phyloP scores from a whole-genome alignment of 2,888 invertebrate genomes.

The Synanthedon formicaeformis region DNA sequence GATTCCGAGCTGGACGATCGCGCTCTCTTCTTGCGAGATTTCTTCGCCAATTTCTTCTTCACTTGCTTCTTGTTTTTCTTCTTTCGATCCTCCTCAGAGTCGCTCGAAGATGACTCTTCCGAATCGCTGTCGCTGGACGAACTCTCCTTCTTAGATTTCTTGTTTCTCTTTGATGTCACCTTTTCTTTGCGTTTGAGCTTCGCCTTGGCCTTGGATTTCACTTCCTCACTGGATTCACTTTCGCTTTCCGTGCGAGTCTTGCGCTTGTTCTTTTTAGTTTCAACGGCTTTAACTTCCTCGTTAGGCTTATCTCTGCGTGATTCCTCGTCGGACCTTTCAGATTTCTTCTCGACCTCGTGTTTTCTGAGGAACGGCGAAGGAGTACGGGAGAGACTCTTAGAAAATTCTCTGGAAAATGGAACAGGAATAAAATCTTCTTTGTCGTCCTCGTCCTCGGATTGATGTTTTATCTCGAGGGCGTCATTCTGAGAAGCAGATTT shows the following conservation, averaged over 20 bases:
- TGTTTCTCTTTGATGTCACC: constrained; percentile 67
- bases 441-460: constrained; percentile 57
- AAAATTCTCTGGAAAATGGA: constrained; percentile 67
- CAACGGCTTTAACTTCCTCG: constrained; percentile 35
- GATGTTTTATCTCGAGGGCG: constrained; percentile 31
- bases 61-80: constrained; percentile 61
- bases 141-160: constrained; percentile 58
- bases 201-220: constrained; percentile 53
- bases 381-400: constrained; percentile 84
- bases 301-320: constrained; percentile 50
- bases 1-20: constrained; percentile 64
- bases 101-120: constrained; percentile 62
- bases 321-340: constrained; percentile 53
- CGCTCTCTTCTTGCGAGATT: constrained; percentile 54
- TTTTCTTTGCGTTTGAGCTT: constrained; percentile 67
- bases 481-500: constrained; percentile 41
- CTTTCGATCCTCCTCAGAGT: constrained; percentile 62
- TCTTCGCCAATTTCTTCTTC: constrained; percentile 59
- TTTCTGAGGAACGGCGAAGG: constrained; percentile 86
- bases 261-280: constrained; percentile 59
- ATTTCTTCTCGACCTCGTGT: constrained; percentile 70
- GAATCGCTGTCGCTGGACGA: constrained; percentile 65
- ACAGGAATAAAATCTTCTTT: constrained; percentile 50
- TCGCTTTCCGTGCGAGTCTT: constrained; percentile 64
- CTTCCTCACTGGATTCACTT: constrained; percentile 57